A percentile compares a stretch with the other conserved stretches of the same genome.
phyloP scores from a whole-genome alignment of 2,888 invertebrate genomes.

The Agelastica alni region DNA sequence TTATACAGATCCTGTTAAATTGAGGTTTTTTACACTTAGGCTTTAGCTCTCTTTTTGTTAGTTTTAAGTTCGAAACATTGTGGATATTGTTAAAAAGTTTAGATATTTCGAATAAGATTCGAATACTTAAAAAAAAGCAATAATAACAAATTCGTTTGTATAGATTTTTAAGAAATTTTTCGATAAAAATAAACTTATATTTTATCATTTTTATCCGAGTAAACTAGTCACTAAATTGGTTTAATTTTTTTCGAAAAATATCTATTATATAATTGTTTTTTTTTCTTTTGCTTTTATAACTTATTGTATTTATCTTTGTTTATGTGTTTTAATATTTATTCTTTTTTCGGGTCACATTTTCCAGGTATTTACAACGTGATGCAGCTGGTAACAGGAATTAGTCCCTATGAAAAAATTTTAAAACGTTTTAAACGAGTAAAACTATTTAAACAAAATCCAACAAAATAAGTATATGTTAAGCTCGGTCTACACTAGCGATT shows the following conservation, averaged over 20 bases:
- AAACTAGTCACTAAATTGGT: conserved; percentile 19
- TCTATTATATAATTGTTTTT: conserved; percentile 12
- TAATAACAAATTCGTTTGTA: conserved; percentile 15
- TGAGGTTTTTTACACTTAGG: conserved; percentile 42
- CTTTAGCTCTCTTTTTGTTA: conserved; percentile 9
- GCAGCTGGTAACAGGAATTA: too few relatives aligned
- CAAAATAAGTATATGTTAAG: too few relatives aligned
- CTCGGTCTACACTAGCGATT: too few relatives aligned
- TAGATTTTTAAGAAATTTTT: conserved; percentile 11
- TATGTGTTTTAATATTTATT: conserved; percentile 20
- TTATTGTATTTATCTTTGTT: conserved; percentile 25
- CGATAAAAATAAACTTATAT: conserved; percentile 14
- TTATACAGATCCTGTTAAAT: conserved; percentile 38
- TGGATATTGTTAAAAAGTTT: conserved; percentile 11
- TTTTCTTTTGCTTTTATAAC: conserved; percentile 23
- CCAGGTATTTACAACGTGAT: too few relatives aligned
- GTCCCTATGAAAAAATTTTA: too few relatives aligned
- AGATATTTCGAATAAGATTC: conserved; percentile 12
- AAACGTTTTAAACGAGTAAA: too few relatives aligned
- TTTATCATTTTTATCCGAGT: conserved; percentile 5
- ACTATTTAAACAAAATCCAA: too few relatives aligned
- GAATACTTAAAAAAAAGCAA: conserved; percentile 8
- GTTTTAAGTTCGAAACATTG: conserved; percentile 6
- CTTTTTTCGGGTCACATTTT: not conserved
- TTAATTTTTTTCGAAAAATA: conserved; percentile 19